Base-by-base conservation (phyloP, 2,797 vertebrate species). In the Lepilemur ruficaudatus region DNA sequence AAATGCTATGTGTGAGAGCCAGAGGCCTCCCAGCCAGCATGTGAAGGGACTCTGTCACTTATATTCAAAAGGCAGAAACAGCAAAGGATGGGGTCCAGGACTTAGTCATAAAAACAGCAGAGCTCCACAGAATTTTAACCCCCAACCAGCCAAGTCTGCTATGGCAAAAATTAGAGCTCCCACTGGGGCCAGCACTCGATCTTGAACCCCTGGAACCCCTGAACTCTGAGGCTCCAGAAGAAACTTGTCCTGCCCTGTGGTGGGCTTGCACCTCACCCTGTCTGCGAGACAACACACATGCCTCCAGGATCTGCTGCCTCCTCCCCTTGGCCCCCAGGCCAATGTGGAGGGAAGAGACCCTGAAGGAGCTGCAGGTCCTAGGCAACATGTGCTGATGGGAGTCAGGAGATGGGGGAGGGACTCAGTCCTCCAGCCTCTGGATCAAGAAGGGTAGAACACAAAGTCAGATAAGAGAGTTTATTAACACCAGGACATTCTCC, bases 121-220 rank as follows among this genome's bases (percentile, higher is more conserved):
- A 63, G 32, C 8, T 22, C 14, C 65, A 13, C 28, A 50, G 48
- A 65, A 61, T 8, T 32, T 35, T 25, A 75, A 32, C 22, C 35
- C n/a, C 41, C 30, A 38, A 15, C 17, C 43, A 1, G 3, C 25
- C 8, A 30, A 38, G 22, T n/a, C 22, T 10, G 30, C 22, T 69
- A 3, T 4, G 23, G 35, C 41, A 32, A 41, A 69, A 12, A 46
- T 14, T 83, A 38, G 52, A 57, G 46, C 15, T 55, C 48, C 35
- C 15, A 1, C 0, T 5, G 46, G n/a, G n/a, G n/a, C n/a, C n/a
- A n/a, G n/a, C 13, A 17, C 72, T 59, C 0, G 0, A 48, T 7
- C 57, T 3, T 28, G 13, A 59, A 69, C 35, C 28, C 38, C 43
- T 69, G 7, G 73, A 59, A 18, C 9, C 2, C 46, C 72, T 12